Evolutionary conservation across 2,797 vertebrate species (phyloP).

Genomic region (Pipistrellus pygmaeus): DNA sequence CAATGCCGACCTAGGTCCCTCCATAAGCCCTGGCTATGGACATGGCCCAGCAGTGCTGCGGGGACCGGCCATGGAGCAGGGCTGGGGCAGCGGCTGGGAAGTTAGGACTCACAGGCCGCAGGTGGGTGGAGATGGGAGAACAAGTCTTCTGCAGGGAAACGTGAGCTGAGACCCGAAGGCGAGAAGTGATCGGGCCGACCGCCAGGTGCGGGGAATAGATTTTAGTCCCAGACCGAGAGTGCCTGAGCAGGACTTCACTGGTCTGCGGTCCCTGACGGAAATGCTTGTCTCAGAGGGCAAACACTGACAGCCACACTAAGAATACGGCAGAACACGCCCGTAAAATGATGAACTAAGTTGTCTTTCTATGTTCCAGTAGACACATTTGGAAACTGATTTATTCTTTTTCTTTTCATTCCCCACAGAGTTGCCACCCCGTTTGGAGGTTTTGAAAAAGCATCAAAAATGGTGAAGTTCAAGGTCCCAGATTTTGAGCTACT

Average conservation of each 20-base stretch:
- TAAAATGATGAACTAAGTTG: background rate
- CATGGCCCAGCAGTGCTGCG: background rate
- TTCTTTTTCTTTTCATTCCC: slow-evolving; percentile 78
- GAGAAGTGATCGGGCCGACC: background rate
- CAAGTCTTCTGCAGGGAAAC: background rate
- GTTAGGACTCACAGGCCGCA: background rate
- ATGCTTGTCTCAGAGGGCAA: background rate
- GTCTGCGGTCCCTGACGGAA: background rate
- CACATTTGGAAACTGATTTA: slow-evolving; percentile 53
- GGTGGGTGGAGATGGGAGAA: background rate
- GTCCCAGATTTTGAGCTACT: slow-evolving; percentile 89
- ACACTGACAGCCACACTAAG: background rate
- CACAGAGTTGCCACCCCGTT: slow-evolving; percentile 97
- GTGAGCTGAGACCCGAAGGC: background rate
- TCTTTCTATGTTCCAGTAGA: slow-evolving; percentile 51
- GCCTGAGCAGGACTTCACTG: background rate
- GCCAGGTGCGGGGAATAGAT: background rate
- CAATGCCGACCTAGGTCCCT: background rate
- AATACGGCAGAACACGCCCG: background rate
- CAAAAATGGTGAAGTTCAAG: slow-evolving; percentile 91
- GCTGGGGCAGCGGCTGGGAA: background rate
- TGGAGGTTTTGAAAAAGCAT: slow-evolving; percentile 94
- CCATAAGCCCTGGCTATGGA: background rate
- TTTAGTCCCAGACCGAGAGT: background rate
- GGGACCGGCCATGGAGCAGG: background rate